A percentile compares a stretch with the other conserved stretches of the same genome.
These are phyloP conservation scores for Semaprochilodus insignis DNA, from an alignment of 2,797 vertebrate species.

Conservation along the genomic window DNA sequence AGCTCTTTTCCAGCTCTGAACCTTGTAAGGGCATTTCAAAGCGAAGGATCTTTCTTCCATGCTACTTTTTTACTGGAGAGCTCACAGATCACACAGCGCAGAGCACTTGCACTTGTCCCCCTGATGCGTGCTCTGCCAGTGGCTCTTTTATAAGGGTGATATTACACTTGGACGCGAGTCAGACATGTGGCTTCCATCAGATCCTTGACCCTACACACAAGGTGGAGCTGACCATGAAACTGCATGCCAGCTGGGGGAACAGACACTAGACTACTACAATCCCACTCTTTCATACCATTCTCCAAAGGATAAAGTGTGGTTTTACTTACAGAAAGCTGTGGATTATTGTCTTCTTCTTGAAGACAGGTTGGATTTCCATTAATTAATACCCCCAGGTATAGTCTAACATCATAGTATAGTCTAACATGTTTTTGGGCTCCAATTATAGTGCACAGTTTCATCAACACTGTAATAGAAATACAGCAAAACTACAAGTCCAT, in stretches of 20 bases:
- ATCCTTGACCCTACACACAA: slow-evolving; percentile 55
- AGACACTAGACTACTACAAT: slow-evolving; percentile 21
- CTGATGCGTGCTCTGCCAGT: slow-evolving; percentile 53
- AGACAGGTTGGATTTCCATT: neutral
- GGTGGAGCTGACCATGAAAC: slow-evolving; percentile 56
- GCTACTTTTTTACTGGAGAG: slow-evolving; percentile 59
- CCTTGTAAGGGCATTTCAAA: slow-evolving; percentile 55
- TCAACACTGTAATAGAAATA: too few relatives aligned
- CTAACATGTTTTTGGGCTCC: too few relatives aligned
- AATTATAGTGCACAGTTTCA: too few relatives aligned
- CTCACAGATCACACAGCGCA: slow-evolving; percentile 51
- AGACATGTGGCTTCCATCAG: slow-evolving; percentile 70
- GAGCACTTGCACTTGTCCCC: slow-evolving; percentile 55
- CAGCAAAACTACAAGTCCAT: too few relatives aligned
- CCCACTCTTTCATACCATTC: slow-evolving; percentile 2
- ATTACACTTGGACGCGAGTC: slow-evolving; percentile 66
- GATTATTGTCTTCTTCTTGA: neutral
- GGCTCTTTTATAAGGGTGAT: slow-evolving; percentile 54
- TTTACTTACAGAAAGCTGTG: slow-evolving; percentile 6
- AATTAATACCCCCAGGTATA: neutral
- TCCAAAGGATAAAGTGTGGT: slow-evolving; percentile 5
- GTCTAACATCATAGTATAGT: neutral
- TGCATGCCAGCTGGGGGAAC: slow-evolving; percentile 42
- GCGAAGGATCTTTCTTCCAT: slow-evolving; percentile 51
- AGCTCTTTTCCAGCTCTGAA: slow-evolving; percentile 47